Percentiles rank a stretch among this genome's conserved stretches.
Conservation (phyloP, 2,113 vertebrate species). For the Himantopus leucocephalus region DNA sequence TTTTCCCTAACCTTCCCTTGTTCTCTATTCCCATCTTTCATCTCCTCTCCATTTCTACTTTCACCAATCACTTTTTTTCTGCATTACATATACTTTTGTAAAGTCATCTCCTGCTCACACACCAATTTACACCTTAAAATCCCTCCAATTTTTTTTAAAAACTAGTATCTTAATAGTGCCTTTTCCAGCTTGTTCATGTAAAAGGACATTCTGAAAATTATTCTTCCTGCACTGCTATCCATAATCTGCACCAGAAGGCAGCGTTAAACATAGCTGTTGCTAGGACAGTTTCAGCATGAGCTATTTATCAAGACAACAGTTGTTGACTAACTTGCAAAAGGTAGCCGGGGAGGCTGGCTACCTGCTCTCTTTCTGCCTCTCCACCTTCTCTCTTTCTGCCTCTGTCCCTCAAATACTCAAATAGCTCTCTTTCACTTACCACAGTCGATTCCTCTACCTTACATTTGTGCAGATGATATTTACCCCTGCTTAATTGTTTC, state of each 20-base stretch:
- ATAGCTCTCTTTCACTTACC: background rate
- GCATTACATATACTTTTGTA: background rate
- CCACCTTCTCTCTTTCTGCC: background rate
- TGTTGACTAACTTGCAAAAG: background rate
- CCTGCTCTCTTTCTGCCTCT: background rate
- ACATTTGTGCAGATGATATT: accelerated
- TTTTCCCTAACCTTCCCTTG: background rate
- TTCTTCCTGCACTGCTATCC: background rate
- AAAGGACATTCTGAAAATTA: background rate
- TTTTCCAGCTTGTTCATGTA: background rate
- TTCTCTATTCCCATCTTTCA: background rate
- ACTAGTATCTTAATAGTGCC: background rate
- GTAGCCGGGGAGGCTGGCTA: background rate
- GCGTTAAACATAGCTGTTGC: background rate
- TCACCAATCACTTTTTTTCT: background rate
- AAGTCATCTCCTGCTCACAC: background rate
- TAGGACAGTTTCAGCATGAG: background rate
- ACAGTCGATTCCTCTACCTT: background rate
- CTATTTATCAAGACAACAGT: background rate
- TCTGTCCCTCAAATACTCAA: background rate
- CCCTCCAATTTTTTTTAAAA: background rate
- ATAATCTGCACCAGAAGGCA: background rate
- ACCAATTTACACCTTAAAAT: background rate
- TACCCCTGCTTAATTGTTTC: background rate
- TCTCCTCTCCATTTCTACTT: background rate